Evolutionary conservation across 1,140 invertebrate species (phyloP).

Genomic region (Aphidius ervi): DNA sequence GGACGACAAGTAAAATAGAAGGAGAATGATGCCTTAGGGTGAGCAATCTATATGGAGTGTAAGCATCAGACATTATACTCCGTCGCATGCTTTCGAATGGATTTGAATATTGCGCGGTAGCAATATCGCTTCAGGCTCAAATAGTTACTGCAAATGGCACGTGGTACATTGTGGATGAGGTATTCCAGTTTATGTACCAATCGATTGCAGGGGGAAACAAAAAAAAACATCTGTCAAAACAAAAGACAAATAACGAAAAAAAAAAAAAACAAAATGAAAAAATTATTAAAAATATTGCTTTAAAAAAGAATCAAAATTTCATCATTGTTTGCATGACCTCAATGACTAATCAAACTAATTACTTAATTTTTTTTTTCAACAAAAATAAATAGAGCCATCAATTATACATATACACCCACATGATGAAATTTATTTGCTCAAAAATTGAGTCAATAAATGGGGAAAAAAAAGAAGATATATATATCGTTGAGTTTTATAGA

Average conservation of each 20-base stretch:
- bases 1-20: background rate
- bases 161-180: constrained; percentile 27
- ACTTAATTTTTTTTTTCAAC: too few relatives aligned
- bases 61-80: constrained; percentile 40
- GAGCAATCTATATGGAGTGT: constrained; percentile 48
- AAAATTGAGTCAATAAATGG: too few relatives aligned
- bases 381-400: too few relatives aligned
- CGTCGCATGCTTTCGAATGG: constrained; percentile 38
- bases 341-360: too few relatives aligned
- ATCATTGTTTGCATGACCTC: background rate
- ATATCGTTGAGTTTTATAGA: too few relatives aligned
- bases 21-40: constrained; percentile 36
- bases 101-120: constrained; percentile 50
- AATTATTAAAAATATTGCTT: too few relatives aligned
- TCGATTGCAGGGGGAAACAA: constrained; percentile 1
- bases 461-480: too few relatives aligned
- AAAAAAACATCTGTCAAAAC: background rate
- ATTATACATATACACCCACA: too few relatives aligned
- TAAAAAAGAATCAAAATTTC: background rate
- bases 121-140: constrained; percentile 47
- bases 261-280: background rate
- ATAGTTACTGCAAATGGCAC: constrained; percentile 49
- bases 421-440: too few relatives aligned
- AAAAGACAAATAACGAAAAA: background rate
- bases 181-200: constrained; percentile 16